A percentile compares a stretch with the other conserved stretches of the same genome.
These are phyloP conservation scores for Tupaia chinensis DNA, from an alignment of 2,113 vertebrate genomes.

Conservation along the genomic window DNA sequence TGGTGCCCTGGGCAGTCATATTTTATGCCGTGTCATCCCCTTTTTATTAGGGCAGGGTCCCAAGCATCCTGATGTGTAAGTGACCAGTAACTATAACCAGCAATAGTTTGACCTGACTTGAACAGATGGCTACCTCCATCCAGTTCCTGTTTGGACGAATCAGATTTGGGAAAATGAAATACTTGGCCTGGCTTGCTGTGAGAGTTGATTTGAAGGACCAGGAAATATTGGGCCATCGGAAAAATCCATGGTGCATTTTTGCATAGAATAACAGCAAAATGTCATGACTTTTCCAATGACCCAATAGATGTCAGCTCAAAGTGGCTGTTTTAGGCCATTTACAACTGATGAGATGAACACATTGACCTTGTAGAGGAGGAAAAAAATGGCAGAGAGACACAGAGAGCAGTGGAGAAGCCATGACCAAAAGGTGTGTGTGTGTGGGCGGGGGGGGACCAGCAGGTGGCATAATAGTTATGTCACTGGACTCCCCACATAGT, in stretches of 20 bases:
- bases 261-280: no score
- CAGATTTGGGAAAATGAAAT: neutral
- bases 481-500: no score
- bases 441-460: no score
- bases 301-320: neutral
- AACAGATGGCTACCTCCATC: neutral
- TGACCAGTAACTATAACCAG: neutral
- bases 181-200: neutral
- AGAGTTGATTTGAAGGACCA: neutral
- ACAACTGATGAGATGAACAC: fast-evolving
- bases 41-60: neutral
- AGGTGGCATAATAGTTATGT: no score
- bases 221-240: neutral
- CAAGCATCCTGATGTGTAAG: neutral
- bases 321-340: neutral
- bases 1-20: neutral
- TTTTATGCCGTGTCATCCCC: neutral
- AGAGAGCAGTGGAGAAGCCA: neutral
- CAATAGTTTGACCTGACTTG: neutral
- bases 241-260: no score
- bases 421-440: no score
- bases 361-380: neutral
- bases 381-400: neutral
- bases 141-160: neutral
- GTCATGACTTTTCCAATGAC: no score